Evolutionary conservation across 2,113 vertebrate genomes (phyloP).

Genomic region (Grallaria varia): DNA sequence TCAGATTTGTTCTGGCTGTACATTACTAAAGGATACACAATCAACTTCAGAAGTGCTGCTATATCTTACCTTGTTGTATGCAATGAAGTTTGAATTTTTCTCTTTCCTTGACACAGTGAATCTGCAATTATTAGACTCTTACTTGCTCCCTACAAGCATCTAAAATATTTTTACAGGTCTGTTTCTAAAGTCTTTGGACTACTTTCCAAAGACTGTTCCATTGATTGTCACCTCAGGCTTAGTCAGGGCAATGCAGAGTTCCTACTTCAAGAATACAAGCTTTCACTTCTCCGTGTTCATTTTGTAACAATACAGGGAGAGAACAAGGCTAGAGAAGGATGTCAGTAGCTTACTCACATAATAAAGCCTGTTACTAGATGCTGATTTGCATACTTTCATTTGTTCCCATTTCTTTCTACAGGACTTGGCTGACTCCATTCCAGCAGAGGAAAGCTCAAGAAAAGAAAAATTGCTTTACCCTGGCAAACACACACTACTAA

Average conservation of each 20-base stretch:
- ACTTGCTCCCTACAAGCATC: neutral
- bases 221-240: neutral
- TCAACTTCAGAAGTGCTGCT: neutral
- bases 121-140: neutral
- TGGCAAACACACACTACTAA: neutral
- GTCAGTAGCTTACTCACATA: neutral
- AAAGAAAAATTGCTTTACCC: slow-evolving; percentile 10
- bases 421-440: neutral
- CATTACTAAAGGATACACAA: neutral
- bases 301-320: neutral
- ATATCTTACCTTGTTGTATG: neutral
- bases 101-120: neutral
- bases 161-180: neutral
- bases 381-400: slow-evolving; percentile 3
- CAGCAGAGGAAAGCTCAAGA: neutral
- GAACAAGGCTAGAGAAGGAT: neutral
- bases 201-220: neutral
- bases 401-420: neutral
- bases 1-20: neutral
- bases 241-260: neutral
- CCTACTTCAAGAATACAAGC: neutral
- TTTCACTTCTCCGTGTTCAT: neutral
- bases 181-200: neutral
- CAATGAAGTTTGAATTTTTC: neutral
- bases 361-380: neutral